These are phyloP conservation scores for Trichoplusia ni DNA, from an alignment of 1,140 invertebrate species.

Conservation along the genomic window DNA sequence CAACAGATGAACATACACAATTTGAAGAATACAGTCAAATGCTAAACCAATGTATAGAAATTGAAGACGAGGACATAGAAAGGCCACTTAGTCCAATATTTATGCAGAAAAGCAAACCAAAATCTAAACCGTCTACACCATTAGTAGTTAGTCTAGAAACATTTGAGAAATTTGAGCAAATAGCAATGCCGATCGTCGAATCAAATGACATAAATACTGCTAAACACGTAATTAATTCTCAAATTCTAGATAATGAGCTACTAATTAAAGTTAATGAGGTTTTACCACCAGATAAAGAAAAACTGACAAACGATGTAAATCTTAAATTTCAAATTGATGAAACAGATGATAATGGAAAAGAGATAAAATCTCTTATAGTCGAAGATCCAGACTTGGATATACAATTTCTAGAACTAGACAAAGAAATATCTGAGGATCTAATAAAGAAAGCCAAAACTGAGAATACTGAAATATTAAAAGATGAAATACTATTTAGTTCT, in stretches of 20 bases:
- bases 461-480: conserved; percentile 22
- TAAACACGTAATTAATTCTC: conserved; percentile 63
- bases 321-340: conserved; percentile 14
- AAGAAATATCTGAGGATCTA: not conserved
- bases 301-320: conserved; percentile 12
- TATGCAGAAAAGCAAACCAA: conserved; percentile 32
- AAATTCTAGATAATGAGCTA: conserved; percentile 57
- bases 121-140: conserved; percentile 42
- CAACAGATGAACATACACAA: not conserved
- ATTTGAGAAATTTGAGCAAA: conserved; percentile 70
- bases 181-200: conserved; percentile 57
- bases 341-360: not conserved
- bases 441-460: conserved; percentile 3
- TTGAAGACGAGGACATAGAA: not conserved
- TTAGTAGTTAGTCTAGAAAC: conserved; percentile 55
- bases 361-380: not conserved
- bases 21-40: not conserved
- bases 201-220: conserved; percentile 45
- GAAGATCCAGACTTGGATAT: not conserved
- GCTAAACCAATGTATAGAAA: not conserved
- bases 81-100: conserved; percentile 40
- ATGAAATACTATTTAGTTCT: conserved; percentile 68
- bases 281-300: not conserved
- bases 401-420: conserved; percentile 6
- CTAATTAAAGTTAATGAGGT: conserved; percentile 14